phyloP scores from a whole-genome alignment of 1,140 invertebrate genomes.

The Sipha flava region DNA sequence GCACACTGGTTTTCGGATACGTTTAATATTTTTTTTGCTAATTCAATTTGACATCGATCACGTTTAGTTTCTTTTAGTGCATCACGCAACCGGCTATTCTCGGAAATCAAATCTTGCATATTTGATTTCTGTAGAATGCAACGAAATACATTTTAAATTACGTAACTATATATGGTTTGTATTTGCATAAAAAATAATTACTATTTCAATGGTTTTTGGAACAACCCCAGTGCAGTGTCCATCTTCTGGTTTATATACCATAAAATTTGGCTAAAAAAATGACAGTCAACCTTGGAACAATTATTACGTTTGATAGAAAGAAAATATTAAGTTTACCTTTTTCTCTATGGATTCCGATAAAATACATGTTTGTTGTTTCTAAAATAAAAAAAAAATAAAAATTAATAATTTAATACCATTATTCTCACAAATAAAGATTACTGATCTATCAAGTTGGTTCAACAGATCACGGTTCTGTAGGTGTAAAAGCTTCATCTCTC shows the following conservation, averaged over 20 bases:
- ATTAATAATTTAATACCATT: neutral
- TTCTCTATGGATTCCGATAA: neutral
- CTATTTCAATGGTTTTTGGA: no score
- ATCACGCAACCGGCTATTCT: neutral
- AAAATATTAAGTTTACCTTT: neutral
- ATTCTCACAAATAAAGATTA: neutral
- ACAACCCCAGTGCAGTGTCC: neutral
- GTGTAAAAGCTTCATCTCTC: neutral
- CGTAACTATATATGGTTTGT: no score
- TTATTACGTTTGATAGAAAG: neutral
- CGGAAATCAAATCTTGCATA: neutral
- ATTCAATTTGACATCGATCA: neutral
- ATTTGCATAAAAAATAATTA: no score
- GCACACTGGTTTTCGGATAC: neutral
- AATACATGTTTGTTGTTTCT: neutral
- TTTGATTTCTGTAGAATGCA: neutral
- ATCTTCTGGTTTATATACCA: neutral
- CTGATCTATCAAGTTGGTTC: neutral
- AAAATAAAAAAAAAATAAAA: neutral
- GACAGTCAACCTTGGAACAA: neutral
- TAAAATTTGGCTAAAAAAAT: neutral
- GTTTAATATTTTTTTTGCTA: slow-evolving; percentile 14
- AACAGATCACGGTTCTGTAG: neutral
- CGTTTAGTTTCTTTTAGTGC: neutral
- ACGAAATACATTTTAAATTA: neutral